Conservation (phyloP, 1,140 invertebrate genomes). For the Dinothrombium tinctorium region DNA sequence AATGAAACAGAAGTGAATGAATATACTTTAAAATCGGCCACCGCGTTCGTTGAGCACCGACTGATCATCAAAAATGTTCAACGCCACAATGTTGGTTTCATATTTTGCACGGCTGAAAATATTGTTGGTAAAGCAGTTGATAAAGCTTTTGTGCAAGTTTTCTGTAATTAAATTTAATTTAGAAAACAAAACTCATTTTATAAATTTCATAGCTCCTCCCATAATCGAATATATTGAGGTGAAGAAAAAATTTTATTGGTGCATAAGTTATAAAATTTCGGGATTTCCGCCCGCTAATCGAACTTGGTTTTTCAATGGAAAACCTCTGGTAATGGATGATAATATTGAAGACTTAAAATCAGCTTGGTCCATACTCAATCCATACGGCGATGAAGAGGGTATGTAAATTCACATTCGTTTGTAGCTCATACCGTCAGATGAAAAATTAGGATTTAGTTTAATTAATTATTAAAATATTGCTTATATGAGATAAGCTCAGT, state of each 20-base stretch:
- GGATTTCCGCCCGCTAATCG: slow-evolving; percentile 17
- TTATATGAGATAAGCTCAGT: no score
- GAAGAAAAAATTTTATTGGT: slow-evolving; percentile 15
- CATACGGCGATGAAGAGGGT: no score
- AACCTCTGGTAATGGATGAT: slow-evolving; percentile 9
- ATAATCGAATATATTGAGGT: slow-evolving; percentile 11
- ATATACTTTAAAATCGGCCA: no score
- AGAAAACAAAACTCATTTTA: not conserved
- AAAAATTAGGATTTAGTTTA: no score
- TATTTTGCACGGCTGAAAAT: not conserved
- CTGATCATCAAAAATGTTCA: no score
- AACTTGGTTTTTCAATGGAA: slow-evolving; percentile 16
- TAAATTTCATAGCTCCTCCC: no score
- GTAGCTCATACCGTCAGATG: no score
- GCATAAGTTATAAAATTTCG: slow-evolving; percentile 17
- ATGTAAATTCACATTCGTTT: no score
- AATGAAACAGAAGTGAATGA: no score
- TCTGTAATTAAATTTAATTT: not conserved
- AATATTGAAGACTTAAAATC: slow-evolving; percentile 3
- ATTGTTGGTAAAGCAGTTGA: not conserved
- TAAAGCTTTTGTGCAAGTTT: not conserved
- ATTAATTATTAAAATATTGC: no score
- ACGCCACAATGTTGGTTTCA: not conserved
- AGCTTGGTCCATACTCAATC: no score
- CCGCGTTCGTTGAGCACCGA: no score